Conservation (phyloP, 2,797 vertebrate species). For the Crenichthys baileyi region DNA sequence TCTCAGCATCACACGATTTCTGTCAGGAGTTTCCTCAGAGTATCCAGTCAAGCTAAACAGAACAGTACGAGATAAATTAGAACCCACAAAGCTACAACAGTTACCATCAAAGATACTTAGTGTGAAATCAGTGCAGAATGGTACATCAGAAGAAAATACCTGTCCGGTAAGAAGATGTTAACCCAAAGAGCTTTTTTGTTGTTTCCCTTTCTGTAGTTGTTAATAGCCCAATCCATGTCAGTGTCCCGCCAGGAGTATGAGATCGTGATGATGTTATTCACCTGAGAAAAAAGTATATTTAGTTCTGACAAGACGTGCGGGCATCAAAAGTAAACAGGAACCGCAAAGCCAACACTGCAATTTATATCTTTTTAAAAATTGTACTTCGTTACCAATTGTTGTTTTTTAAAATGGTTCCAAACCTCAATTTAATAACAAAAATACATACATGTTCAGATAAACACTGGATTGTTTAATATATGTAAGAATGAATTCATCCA, state of each 20-base stretch:
- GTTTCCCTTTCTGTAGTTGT: conserved; percentile 70
- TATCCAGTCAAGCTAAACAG: fast-evolving
- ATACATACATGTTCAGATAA: too few relatives aligned
- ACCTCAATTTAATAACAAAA: too few relatives aligned
- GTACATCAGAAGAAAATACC: conserved; percentile 33
- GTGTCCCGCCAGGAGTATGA: fast-evolving
- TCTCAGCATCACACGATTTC: conserved; percentile 68
- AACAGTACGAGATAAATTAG: not conserved
- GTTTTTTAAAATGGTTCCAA: too few relatives aligned
- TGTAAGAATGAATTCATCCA: too few relatives aligned
- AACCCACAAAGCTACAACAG: not conserved
- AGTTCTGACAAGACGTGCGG: not conserved
- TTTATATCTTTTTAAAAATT: not conserved
- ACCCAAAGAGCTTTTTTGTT: conserved; percentile 78
- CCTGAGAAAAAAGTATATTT: conserved; percentile 61
- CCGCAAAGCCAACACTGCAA: not conserved
- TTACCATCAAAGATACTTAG: not conserved
- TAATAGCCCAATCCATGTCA: not conserved
- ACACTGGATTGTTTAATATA: too few relatives aligned
- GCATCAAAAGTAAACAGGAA: not conserved
- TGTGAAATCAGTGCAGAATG: not conserved
- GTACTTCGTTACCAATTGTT: too few relatives aligned
- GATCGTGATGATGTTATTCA: conserved; percentile 83
- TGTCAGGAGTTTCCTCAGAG: fast-evolving
- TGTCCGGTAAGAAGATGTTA: conserved; percentile 30